These are phyloP conservation scores for Cetonia aurata DNA, from an alignment of 2,888 invertebrate genomes.

Conservation along the genomic window DNA sequence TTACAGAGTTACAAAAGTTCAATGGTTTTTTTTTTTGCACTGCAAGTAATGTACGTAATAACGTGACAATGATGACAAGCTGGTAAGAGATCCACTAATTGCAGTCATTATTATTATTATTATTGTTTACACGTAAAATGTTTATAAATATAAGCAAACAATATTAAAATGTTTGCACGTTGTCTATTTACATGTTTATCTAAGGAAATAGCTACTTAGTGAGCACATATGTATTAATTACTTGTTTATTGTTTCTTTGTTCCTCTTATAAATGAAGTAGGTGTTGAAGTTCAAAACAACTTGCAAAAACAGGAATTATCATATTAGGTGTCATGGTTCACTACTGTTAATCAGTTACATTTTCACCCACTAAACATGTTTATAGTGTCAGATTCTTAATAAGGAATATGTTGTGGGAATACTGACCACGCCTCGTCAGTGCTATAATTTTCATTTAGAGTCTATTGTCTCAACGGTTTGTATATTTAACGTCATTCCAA, in stretches of 20 bases:
- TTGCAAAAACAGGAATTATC: slow-evolving; percentile 20
- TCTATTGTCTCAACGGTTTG: slow-evolving; percentile 23
- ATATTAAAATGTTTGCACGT: too few relatives aligned
- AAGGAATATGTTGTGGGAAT: slow-evolving; percentile 21
- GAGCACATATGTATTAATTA: slow-evolving; percentile 2
- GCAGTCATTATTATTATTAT: too few relatives aligned
- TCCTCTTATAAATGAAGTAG: slow-evolving; percentile 4
- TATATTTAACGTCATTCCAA: slow-evolving; percentile 13
- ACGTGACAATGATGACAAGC: too few relatives aligned
- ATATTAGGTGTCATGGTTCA: slow-evolving; percentile 7
- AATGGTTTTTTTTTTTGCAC: too few relatives aligned
- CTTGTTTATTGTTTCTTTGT: neutral
- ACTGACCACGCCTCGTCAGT: slow-evolving; percentile 15
- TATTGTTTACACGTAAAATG: too few relatives aligned
- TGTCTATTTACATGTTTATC: too few relatives aligned
- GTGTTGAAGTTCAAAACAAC: slow-evolving; percentile 28
- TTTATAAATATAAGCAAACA: too few relatives aligned
- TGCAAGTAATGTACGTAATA: too few relatives aligned
- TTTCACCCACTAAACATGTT: slow-evolving; percentile 5
- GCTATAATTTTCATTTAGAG: neutral
- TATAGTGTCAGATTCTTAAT: slow-evolving; percentile 8
- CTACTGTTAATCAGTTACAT: slow-evolving; percentile 2
- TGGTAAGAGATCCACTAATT: too few relatives aligned
- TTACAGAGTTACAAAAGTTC: too few relatives aligned
- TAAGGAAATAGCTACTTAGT: too few relatives aligned